Evolutionary conservation across 2,113 vertebrate genomes (phyloP).

Genomic region (Boleophthalmus pectinirostris): DNA sequence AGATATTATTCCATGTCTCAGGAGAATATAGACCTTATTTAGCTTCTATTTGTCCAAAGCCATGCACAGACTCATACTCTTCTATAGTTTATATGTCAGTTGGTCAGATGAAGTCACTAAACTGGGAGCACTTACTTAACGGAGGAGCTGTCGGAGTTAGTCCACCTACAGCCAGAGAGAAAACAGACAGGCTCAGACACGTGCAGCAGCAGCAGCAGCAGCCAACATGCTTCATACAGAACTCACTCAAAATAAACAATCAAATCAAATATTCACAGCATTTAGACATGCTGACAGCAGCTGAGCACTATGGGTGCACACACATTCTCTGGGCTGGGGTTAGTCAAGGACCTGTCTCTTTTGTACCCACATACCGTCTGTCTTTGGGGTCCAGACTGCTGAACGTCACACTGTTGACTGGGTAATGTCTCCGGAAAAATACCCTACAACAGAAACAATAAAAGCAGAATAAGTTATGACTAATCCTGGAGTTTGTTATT

Average conservation of each 20-base stretch:
- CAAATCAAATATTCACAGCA: neutral
- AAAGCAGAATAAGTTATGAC: neutral
- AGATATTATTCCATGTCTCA: neutral
- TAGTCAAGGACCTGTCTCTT: conserved; percentile 13
- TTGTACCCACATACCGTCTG: conserved; percentile 77
- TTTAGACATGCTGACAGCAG: conserved; percentile 3
- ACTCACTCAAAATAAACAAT: neutral
- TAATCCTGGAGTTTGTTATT: neutral
- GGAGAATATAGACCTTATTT: neutral
- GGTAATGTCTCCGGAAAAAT: conserved; percentile 91
- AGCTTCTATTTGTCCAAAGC: conserved; percentile 21
- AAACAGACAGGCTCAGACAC: conserved; percentile 56
- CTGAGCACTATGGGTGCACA: neutral
- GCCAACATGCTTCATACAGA: conserved; percentile 38
- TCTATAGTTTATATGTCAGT: neutral
- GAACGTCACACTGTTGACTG: conserved; percentile 87
- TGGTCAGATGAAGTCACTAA: neutral
- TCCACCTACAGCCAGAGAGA: conserved; percentile 81
- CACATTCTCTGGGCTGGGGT: conserved; percentile 6
- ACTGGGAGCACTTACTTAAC: conserved; percentile 83
- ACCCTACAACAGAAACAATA: conserved; percentile 70
- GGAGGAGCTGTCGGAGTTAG: conserved; percentile 82
- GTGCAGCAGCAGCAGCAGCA: conserved; percentile 23
- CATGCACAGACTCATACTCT: conserved; percentile 50
- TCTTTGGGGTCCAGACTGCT: conserved; percentile 89